Evolutionary conservation across 2,113 vertebrate species (phyloP).

Genomic region (Sander vitreus): DNA sequence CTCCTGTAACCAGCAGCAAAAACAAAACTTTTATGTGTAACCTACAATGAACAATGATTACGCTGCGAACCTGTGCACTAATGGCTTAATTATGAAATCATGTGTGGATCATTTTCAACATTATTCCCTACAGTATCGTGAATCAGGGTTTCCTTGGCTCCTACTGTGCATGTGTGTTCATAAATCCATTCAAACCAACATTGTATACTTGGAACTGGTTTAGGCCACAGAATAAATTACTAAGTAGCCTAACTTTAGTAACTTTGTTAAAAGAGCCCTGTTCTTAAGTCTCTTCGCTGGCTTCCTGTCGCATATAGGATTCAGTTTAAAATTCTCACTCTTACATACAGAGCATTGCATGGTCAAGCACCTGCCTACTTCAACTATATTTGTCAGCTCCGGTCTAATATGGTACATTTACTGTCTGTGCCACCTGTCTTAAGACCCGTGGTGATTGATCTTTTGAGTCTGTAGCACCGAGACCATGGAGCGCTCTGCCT

Average conservation of each 20-base stretch:
- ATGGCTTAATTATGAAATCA: constrained; percentile 4
- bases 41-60: constrained; percentile 13
- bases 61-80: not conserved
- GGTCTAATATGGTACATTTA: too few species aligned
- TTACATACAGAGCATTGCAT: too few species aligned
- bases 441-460: too few species aligned
- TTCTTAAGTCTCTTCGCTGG: too few species aligned
- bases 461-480: too few species aligned
- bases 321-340: too few species aligned
- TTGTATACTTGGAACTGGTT: not conserved
- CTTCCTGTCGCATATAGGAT: too few species aligned
- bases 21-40: constrained; percentile 12
- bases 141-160: constrained; percentile 10
- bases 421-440: too few species aligned
- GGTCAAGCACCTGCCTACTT: too few species aligned
- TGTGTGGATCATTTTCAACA: constrained; percentile 10
- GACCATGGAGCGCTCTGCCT: too few species aligned
- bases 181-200: constrained; percentile 12
- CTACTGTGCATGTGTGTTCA: not conserved
- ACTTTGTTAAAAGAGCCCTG: not conserved
- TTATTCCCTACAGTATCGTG: constrained; percentile 3
- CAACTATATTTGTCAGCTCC: too few species aligned
- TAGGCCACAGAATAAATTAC: not conserved
- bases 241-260: not conserved
- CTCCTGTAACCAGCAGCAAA: constrained; percentile 19